A percentile compares a stretch with the other conserved stretches of the same genome.
These are phyloP conservation scores for Fundulus diaphanus DNA, from an alignment of 2,797 vertebrate genomes.

Conservation along the genomic window DNA sequence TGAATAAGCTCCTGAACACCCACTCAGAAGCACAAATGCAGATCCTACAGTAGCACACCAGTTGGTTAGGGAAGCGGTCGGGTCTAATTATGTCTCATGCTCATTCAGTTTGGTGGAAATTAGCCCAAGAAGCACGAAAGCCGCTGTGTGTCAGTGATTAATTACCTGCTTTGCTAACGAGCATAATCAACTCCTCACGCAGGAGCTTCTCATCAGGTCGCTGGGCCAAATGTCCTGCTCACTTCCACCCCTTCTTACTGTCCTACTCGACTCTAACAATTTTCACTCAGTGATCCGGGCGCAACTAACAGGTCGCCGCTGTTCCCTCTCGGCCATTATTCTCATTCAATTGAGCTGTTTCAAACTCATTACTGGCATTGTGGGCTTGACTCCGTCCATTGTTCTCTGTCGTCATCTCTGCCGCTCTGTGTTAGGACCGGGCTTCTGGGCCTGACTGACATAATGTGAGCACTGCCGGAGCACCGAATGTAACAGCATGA, in stretches of 20 bases:
- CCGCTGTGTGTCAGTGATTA: conserved; percentile 75
- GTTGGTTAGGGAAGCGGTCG: conserved; percentile 36
- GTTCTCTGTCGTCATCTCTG: conserved; percentile 33
- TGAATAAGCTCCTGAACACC: conserved; percentile 6
- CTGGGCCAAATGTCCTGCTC: conserved; percentile 63
- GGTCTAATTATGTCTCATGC: conserved; percentile 52
- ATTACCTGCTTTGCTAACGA: conserved; percentile 76
- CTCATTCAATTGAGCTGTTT: conserved; percentile 11
- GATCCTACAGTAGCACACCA: background rate
- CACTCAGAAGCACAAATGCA: conserved; percentile 9
- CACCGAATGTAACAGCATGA: conserved; percentile 54
- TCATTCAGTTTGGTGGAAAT: conserved; percentile 55
- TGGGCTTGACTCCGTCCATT: conserved; percentile 31
- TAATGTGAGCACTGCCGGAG: conserved; percentile 60
- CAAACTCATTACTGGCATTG: conserved; percentile 16
- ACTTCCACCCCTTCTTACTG: conserved; percentile 28
- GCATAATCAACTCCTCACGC: conserved; percentile 75
- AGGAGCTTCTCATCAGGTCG: conserved; percentile 71
- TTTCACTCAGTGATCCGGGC: background rate
- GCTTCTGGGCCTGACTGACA: conserved; percentile 64
- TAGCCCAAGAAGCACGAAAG: conserved; percentile 54
- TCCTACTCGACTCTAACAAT: conserved; percentile 11
- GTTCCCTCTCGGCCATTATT: conserved; percentile 13
- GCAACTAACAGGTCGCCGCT: conserved; percentile 4
- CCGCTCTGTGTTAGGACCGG: conserved; percentile 35